Percentiles rank a stretch among this genome's conserved stretches.
These are phyloP conservation scores for Eutolmus rufibarbis DNA, from an alignment of 2,888 invertebrate genomes.

Conservation along the genomic window DNA sequence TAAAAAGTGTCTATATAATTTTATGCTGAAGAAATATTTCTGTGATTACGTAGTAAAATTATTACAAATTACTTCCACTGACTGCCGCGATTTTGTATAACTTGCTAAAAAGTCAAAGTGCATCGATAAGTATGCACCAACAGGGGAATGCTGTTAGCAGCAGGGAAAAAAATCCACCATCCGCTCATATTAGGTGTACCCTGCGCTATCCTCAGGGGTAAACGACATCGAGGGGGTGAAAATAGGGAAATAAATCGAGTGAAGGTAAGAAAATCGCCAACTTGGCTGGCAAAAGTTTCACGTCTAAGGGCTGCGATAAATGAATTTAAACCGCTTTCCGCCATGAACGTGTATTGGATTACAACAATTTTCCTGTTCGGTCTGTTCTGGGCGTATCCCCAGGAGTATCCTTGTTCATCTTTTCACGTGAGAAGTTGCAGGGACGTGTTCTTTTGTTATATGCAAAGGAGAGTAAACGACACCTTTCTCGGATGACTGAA, in stretches of 20 bases:
- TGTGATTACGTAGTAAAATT: not conserved
- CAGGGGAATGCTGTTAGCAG: not conserved
- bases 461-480: constrained; percentile 35
- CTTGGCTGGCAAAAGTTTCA: constrained; percentile 23
- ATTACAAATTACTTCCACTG: not conserved
- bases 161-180: not conserved
- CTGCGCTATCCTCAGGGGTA: not conserved
- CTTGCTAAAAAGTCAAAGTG: not conserved
- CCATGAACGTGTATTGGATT: constrained; percentile 30
- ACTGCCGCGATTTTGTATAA: not conserved
- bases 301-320: constrained; percentile 34
- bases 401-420: constrained; percentile 19
- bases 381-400: not conserved
- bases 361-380: constrained; percentile 26
- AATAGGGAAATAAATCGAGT: constrained; percentile 1
- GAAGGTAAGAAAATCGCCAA: constrained; percentile 7
- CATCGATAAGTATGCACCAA: not conserved
- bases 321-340: constrained; percentile 32
- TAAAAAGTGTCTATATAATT: too few relatives aligned
- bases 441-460: constrained; percentile 26
- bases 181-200: not conserved
- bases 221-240: not conserved
- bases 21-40: not conserved
- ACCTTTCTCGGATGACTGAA: constrained; percentile 34
- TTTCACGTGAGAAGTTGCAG: constrained; percentile 29